Evolutionary conservation across 2,113 vertebrate genomes (phyloP).

Genomic region (Ochotona princeps): DNA sequence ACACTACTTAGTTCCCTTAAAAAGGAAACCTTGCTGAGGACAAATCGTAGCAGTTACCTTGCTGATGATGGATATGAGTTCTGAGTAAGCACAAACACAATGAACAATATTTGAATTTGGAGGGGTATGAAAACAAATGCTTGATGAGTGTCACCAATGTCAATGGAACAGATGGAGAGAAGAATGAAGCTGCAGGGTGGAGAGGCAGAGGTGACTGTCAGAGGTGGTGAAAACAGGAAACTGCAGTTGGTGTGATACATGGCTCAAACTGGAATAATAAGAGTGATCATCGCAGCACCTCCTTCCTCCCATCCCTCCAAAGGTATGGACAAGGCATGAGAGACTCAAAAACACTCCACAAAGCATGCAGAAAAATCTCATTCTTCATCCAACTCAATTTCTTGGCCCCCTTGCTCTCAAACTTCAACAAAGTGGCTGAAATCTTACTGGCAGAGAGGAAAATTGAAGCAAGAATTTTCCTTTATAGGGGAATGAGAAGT

Average conservation of each 20-base stretch:
- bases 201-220: constrained; percentile 80
- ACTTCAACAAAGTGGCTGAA: not conserved
- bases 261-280: constrained; percentile 51
- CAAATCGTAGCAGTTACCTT: constrained; percentile 62
- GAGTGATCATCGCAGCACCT: not conserved
- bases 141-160: constrained; percentile 82
- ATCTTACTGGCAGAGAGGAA: not conserved
- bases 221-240: constrained; percentile 85
- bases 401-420: not conserved
- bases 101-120: constrained; percentile 81
- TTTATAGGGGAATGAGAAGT: not conserved
- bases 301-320: not conserved
- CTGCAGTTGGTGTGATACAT: constrained; percentile 31
- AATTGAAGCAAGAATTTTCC: not conserved
- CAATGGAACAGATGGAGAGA: constrained; percentile 84
- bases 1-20: not conserved
- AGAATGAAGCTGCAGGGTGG: constrained; percentile 78
- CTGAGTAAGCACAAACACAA: constrained; percentile 76
- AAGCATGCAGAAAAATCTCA: constrained; percentile 19
- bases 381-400: not conserved
- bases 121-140: constrained; percentile 84
- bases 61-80: constrained; percentile 74
- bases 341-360: not conserved
- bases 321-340: constrained; percentile 60
- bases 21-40: constrained; percentile 65